Conservation (phyloP, 2,888 invertebrate species). For the Agrotis ipsilon region DNA sequence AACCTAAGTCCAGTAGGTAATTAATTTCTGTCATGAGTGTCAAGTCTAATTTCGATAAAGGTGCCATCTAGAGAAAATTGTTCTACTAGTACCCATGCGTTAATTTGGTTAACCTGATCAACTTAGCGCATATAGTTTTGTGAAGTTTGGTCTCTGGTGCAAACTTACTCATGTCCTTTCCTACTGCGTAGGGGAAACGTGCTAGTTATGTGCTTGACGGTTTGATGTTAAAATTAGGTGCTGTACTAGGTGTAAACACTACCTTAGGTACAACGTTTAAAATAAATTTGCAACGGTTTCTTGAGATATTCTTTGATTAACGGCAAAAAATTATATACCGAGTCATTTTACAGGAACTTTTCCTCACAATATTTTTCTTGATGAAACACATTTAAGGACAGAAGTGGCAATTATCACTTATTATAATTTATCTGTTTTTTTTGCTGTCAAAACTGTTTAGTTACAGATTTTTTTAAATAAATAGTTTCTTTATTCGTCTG, state of each 20-base stretch:
- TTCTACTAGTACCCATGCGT: not conserved
- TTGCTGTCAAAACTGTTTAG: not conserved
- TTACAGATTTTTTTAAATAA: not conserved
- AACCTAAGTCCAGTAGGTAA: too few species aligned
- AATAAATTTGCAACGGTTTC: slow-evolving; percentile 41
- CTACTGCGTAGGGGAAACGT: slow-evolving; percentile 56
- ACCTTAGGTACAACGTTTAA: slow-evolving; percentile 43
- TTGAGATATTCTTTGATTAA: slow-evolving; percentile 24
- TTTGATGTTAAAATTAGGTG: slow-evolving; percentile 68
- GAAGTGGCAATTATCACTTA: not conserved
- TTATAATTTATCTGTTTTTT: too few species aligned
- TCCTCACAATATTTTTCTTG: not conserved
- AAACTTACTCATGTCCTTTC: slow-evolving; percentile 13
- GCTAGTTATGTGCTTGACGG: slow-evolving; percentile 59
- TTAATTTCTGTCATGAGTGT: not conserved
- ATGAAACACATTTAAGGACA: not conserved
- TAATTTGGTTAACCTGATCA: not conserved
- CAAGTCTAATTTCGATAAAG: too few species aligned
- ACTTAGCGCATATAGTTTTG: too few species aligned
- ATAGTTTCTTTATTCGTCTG: not conserved
- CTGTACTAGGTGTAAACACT: slow-evolving; percentile 63
- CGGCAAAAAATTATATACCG: slow-evolving; percentile 1
- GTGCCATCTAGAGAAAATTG: not conserved
- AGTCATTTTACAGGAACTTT: not conserved
- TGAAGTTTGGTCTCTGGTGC: slow-evolving; percentile 2